Evolutionary conservation across 2,113 vertebrate species (phyloP), one percentile per base, ranked within the genome.

Genomic region (Nymphicus hollandicus): DNA sequence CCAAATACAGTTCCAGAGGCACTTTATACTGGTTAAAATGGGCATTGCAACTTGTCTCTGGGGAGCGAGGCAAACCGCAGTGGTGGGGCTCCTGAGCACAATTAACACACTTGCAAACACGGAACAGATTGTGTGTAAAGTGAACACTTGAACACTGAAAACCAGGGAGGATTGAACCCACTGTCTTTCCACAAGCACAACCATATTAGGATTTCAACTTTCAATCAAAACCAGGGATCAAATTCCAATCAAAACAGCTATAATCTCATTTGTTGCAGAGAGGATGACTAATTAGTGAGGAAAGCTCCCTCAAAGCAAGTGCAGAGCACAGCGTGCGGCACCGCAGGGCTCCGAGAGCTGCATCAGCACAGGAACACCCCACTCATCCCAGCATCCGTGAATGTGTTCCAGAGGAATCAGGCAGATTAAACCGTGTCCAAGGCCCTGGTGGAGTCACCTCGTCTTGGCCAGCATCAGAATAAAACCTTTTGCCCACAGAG

Each of bases 261-360:
- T 35, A 65, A 84, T 68, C 35, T 65, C 29, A 66, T 28, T 65
- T 66, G 44, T 52, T 72, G 72, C 61, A 73, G 23, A 41, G 1
- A 85, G 63, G n/a, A 72, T 63, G 70, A 52, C 49, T 82, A 77
- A 82, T 58, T 17, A 76, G 61, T 4, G 61, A 89, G 19, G n/a
- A 80, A 8, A 66, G 33, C 39, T 81, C 68, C 70, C 79, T 79
- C 28, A 43, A 65, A 84, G 65, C 16, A 17, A 68, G 73, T 46
- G 11, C 24, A 1, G 5, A 20, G 44, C 1, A 0, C 71, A 50
- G 66, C 0, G 6, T 8, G 29, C 1, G 22, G 91, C 83, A 29
- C 69, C 15, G 47, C 0, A 2, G 49, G 64, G 44, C 52, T n/a
- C 44, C 2, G 2, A 37, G 64, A 14, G 3, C 58, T 1, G 17